Percentiles rank a stretch among this genome's conserved stretches.
Conservation (phyloP, 1,140 invertebrate species). For the Bombus haemorrhoidalis region DNA sequence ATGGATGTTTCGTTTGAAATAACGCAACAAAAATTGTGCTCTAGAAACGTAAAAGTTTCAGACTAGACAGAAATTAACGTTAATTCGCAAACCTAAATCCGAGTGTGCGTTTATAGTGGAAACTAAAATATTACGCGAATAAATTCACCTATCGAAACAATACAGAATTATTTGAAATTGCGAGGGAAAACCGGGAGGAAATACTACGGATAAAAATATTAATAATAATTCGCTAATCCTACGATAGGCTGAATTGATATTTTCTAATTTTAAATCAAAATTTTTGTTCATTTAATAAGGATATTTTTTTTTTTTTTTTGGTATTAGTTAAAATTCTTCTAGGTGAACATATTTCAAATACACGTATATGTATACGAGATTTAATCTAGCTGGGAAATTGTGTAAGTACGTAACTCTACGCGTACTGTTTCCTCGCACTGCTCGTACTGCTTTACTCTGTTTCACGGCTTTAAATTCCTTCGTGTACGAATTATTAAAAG, state of each 20-base stretch:
- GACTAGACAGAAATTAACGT: not conserved
- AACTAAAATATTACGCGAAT: not conserved
- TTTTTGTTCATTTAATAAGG: no score
- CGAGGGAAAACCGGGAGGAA: no score
- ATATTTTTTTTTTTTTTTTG: no score
- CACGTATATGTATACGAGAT: not conserved
- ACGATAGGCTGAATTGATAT: not conserved
- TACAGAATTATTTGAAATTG: not conserved
- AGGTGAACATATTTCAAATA: no score
- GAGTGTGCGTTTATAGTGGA: not conserved
- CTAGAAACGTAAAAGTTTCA: not conserved
- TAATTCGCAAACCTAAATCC: not conserved
- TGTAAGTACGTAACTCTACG: not conserved
- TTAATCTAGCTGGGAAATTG: not conserved
- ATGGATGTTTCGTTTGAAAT: not conserved
- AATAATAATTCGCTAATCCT: not conserved
- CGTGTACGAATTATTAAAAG: not conserved
- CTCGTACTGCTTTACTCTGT: not conserved
- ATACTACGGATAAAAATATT: not conserved
- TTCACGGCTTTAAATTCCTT: not conserved
- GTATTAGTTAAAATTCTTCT: no score
- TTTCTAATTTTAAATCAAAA: no score
- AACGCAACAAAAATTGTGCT: not conserved
- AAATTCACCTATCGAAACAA: not conserved
- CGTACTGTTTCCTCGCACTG: not conserved